A percentile compares a stretch with the other conserved stretches of the same genome.
Conservation (phyloP, 2,113 vertebrate species). For the Xerus inauris region DNA sequence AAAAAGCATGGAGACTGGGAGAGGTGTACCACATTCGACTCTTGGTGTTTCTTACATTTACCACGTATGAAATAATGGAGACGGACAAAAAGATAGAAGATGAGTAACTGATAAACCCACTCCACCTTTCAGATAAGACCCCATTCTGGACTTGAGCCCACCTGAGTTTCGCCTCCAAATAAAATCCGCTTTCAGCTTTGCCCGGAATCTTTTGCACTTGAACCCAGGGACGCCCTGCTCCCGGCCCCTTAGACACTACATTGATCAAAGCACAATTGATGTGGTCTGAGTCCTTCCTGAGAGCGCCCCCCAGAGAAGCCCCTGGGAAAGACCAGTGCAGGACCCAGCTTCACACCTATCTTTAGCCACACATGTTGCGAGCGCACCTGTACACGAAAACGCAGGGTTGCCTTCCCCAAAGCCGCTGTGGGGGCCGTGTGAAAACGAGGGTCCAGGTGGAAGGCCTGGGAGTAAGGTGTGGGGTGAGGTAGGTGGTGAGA, state of each 20-base stretch:
- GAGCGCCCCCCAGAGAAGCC: constrained; percentile 40
- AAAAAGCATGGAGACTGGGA: background rate
- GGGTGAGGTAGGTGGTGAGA: background rate
- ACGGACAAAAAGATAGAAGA: background rate
- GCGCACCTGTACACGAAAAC: accelerated
- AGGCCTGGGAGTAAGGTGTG: background rate
- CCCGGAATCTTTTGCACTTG: background rate
- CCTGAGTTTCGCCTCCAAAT: background rate
- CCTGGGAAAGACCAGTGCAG: background rate
- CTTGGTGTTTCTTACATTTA: background rate
- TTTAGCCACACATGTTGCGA: background rate
- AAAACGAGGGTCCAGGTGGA: background rate
- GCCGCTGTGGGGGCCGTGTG: accelerated
- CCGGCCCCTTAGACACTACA: background rate
- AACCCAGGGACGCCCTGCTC: background rate
- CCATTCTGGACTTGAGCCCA: background rate
- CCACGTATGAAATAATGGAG: background rate
- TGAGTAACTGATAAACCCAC: background rate
- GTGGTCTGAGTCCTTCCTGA: constrained; percentile 9
- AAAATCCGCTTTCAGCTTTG: background rate
- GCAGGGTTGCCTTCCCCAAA: background rate
- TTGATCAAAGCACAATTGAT: background rate
- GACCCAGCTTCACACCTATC: background rate
- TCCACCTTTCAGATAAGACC: background rate
- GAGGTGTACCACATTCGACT: background rate